A percentile compares a stretch with the other conserved stretches of the same genome.
Evolutionary conservation across 2,888 invertebrate species (phyloP).

Genomic region (Chaetogeoica ovagalla): DNA sequence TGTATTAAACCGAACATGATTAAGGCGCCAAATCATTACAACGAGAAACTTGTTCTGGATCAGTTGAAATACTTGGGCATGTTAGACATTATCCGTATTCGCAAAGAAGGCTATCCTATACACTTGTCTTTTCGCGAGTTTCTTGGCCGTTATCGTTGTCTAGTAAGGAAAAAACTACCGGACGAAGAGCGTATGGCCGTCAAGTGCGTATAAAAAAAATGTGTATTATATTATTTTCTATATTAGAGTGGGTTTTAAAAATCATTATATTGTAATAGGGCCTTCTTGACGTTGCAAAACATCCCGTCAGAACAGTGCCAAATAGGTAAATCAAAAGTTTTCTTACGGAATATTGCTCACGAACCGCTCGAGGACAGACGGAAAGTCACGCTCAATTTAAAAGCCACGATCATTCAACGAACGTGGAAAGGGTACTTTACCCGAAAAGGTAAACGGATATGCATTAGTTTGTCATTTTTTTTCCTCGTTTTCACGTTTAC

Average conservation of each 20-base stretch:
- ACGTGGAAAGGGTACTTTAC: conserved; percentile 70
- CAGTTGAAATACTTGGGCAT: conserved; percentile 89
- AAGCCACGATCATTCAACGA: conserved; percentile 76
- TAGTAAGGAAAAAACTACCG: conserved; percentile 64
- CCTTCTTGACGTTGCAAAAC: conserved; percentile 68
- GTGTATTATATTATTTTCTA: conserved; percentile 57
- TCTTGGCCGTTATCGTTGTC: conserved; percentile 75
- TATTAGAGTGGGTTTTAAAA: no score
- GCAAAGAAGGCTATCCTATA: conserved; percentile 87
- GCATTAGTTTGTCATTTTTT: background rate
- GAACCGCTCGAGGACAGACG: conserved; percentile 82
- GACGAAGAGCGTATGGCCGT: conserved; percentile 59
- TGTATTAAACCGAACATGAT: conserved; percentile 90
- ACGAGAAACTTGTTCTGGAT: conserved; percentile 78
- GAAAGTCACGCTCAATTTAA: conserved; percentile 69
- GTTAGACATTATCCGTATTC: conserved; percentile 88
- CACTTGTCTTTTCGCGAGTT: conserved; percentile 80
- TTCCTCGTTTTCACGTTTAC: no score
- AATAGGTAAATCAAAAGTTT: conserved; percentile 83
- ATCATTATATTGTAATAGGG: conserved; percentile 57
- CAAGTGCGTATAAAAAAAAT: conserved; percentile 60
- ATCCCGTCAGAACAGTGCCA: conserved; percentile 82
- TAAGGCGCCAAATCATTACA: conserved; percentile 79
- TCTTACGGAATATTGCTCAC: conserved; percentile 78
- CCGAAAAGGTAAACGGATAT: conserved; percentile 62